Evolutionary conservation across 2,113 vertebrate genomes (phyloP).

Genomic region (Rhinolophus sinicus): DNA sequence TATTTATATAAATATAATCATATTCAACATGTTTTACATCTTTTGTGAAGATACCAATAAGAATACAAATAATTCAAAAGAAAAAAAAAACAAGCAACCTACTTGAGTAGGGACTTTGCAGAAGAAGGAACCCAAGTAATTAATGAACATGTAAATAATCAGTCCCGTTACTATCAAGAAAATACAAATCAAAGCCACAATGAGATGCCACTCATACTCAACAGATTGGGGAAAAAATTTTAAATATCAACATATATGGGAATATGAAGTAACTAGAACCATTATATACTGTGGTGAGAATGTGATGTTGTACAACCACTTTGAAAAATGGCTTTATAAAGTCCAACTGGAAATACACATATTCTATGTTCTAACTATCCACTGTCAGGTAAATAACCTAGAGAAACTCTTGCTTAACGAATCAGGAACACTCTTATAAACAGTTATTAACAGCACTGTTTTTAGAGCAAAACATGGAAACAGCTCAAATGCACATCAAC

Average conservation of each 20-base stretch:
- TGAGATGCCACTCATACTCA: neutral
- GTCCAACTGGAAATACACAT: neutral
- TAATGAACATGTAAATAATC: neutral
- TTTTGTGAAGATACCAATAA: neutral
- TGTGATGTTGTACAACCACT: neutral
- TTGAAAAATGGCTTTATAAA: slow-evolving; percentile 15
- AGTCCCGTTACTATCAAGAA: neutral
- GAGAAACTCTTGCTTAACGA: neutral
- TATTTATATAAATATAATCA: neutral
- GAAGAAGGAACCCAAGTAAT: slow-evolving; percentile 31
- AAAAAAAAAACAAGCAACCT: neutral
- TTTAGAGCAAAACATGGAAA: neutral
- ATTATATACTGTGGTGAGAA: neutral
- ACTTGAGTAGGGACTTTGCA: neutral
- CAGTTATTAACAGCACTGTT: neutral
- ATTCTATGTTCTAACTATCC: neutral
- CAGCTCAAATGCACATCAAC: neutral
- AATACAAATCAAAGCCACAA: neutral
- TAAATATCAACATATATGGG: neutral
- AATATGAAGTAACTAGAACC: neutral
- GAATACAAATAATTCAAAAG: neutral
- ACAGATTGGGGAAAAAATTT: neutral
- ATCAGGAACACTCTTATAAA: neutral
- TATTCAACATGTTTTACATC: neutral
- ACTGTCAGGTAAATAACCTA: neutral